Base-by-base conservation (phyloP, 2,888 invertebrate species). In the Congeria kusceri region DNA sequence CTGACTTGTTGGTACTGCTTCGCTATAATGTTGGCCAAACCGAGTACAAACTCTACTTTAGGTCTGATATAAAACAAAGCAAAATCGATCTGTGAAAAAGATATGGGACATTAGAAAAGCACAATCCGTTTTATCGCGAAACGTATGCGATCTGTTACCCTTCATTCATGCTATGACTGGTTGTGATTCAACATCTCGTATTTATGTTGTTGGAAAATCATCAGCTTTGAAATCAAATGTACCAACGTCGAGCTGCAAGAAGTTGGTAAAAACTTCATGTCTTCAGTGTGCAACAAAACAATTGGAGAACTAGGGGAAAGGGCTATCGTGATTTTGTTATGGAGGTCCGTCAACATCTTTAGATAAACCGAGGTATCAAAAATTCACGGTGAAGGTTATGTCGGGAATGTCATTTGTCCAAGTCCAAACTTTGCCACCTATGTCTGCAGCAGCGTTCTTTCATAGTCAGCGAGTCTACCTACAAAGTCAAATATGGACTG, bases 361-460 rank as follows among this genome's bases (percentile, higher is more conserved):
- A n/a, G n/a, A n/a, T n/a, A n/a, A n/a, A n/a, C n/a, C n/a, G n/a
- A n/a, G n/a, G n/a, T n/a, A n/a, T n/a, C n/a, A n/a, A n/a, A n/a
- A n/a, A n/a, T n/a, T n/a, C n/a, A n/a, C n/a, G n/a, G n/a, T n/a
- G n/a, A n/a, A n/a, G n/a, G n/a, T n/a, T n/a, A n/a, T n/a, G n/a
- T n/a, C n/a, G n/a, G n/a, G n/a, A n/a, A n/a, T n/a, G n/a, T n/a
- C n/a, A n/a, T n/a, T n/a, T n/a, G n/a, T n/a, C n/a, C n/a, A n/a
- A n/a, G n/a, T n/a, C n/a, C n/a, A n/a, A n/a, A n/a, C n/a, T 15
- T 63, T 85, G 28, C 84, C 86, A 13, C 83, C 78, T n/a, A 76
- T 80, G 62, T 63, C 83, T 18, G 79, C 76, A 53, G 79, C 87
- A 59, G 77, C 85, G 20, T 25, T 49, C 9, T 83, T 69, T 62